phyloP scores from a whole-genome alignment of 2,113 vertebrate species.

The Myotis davidii region DNA sequence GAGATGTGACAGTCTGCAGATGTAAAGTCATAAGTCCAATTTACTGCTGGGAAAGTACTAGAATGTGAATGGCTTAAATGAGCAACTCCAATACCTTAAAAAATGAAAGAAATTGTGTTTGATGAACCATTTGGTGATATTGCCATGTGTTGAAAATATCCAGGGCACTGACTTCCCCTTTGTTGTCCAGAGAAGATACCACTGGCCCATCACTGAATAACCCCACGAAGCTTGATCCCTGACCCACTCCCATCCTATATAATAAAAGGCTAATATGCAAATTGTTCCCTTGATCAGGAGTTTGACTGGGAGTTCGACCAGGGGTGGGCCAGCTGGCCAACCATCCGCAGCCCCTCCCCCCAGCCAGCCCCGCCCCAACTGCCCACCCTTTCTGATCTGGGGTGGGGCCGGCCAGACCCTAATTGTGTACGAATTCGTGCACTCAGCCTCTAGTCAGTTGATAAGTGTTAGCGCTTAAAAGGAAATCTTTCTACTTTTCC shows the following conservation, averaged over 20 bases:
- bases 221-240: background rate
- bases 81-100: background rate
- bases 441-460: background rate
- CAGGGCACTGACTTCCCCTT: background rate
- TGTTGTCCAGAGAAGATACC: background rate
- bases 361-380: no score
- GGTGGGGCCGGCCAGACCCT: no score
- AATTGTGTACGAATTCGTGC: no score
- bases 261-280: no score
- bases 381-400: no score
- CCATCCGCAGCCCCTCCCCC: no score
- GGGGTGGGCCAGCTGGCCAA: no score
- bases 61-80: constrained; percentile 18
- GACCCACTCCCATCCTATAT: background rate
- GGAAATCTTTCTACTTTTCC: background rate
- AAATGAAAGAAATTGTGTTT: constrained; percentile 16
- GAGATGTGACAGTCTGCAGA: background rate
- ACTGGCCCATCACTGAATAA: background rate
- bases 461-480: background rate
- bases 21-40: background rate
- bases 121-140: background rate
- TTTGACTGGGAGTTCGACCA: no score
- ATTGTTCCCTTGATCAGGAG: no score
- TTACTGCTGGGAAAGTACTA: constrained; percentile 34
- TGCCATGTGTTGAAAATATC: background rate